phyloP scores from a whole-genome alignment of 2,888 invertebrate genomes.

The Parnassius smintheus region DNA sequence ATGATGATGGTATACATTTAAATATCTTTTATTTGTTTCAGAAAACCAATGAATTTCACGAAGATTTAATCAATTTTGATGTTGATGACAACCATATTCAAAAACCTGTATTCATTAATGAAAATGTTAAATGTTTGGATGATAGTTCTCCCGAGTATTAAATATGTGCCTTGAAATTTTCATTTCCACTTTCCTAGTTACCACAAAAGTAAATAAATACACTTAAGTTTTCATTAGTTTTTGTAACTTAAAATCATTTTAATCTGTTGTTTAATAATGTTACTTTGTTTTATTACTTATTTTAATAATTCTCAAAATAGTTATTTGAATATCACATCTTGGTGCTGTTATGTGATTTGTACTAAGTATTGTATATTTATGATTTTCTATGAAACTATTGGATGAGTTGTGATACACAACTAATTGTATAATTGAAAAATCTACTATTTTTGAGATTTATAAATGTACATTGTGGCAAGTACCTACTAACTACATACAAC shows the following conservation, averaged over 20 bases:
- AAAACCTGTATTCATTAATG: constrained; percentile 56
- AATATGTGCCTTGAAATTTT: constrained; percentile 61
- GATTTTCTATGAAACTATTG: neutral
- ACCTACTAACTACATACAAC: neutral
- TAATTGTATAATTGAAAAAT: neutral
- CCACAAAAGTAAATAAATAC: constrained; percentile 36
- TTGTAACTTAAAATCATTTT: constrained; percentile 17
- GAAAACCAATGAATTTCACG: constrained; percentile 54
- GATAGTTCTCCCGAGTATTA: constrained; percentile 73
- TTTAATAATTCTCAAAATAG: neutral
- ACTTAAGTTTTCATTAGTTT: constrained; percentile 6
- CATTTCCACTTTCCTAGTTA: constrained; percentile 48
- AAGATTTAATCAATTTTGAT: constrained; percentile 70
- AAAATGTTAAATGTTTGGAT: constrained; percentile 52
- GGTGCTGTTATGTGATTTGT: constrained; percentile 15
- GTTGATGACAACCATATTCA: constrained; percentile 59
- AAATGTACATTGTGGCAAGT: neutral
- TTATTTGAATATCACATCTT: constrained; percentile 3
- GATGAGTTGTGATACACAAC: neutral
- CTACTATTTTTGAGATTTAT: constrained; percentile 12
- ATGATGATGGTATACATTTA: neutral
- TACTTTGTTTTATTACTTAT: constrained; percentile 20
- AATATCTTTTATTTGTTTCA: constrained; percentile 44
- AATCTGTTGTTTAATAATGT: constrained; percentile 20
- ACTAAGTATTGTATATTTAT: neutral